Base-by-base conservation (phyloP, 92 coral and sea anemone species). In the Montipora capitata region DNA sequence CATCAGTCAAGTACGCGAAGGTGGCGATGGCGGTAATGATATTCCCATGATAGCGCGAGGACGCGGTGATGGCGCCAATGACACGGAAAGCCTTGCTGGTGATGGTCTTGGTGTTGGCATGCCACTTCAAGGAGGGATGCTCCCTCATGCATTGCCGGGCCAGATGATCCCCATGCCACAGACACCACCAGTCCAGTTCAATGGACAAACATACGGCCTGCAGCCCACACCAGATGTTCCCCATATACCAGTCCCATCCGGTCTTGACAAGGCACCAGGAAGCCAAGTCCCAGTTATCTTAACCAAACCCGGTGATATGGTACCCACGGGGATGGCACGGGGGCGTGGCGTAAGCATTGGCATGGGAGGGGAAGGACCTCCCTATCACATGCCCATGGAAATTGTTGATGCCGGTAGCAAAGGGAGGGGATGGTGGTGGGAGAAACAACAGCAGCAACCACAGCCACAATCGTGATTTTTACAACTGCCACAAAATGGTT, bases 351-450 rank as follows among this genome's bases (percentile, higher is more conserved):
- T 88, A 10, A 54, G 88, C 65, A 56, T 79, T 12, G 63, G 72
- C 69, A 35, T 76, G 76, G 81, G 81, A 43, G 72, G 91, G 10
- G 72, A 84, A 40, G 27, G 81, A 42, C 82, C 90, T 16, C 78
- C 83, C 16, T 76, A 65, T 45, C 61, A 61, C 67, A 86, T 66
- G 41, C 82, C 83, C 43, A 10, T 58, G 6, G 81, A 63, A 54
- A 57, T 79, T 69, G 77, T 66, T 17, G 71, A 92, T 45, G 59
- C 79, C 78, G 81, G 81, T 18, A 7, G 82, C 13, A 94, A 88
- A 69, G 98, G 98, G 38, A 91, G 98, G 12, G 98, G 97, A 7
- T 94, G 96, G 92, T 94, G 98, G 96, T 95, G 98, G 93, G 98
- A 96, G 39, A 91, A 93, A 51, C 90, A 93, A 20, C 85, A 90